Evolutionary conservation across 2,888 invertebrate species (phyloP), one percentile per base, ranked within the genome.

Genomic region (Eumacrocentrus americanus): DNA sequence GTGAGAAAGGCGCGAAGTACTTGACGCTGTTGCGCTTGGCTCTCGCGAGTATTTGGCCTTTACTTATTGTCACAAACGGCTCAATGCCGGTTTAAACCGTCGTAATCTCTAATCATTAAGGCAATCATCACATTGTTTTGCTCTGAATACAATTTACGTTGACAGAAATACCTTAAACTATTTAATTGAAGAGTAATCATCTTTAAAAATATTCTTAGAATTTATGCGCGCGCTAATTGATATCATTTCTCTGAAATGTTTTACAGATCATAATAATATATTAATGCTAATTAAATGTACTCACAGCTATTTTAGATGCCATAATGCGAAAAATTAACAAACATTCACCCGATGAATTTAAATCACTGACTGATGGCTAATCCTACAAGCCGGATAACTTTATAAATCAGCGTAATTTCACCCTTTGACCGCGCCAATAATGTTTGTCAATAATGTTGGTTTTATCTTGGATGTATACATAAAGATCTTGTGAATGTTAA

Each of bases 391-490:
- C 68, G 66, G 63, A 65, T 65, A 69, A 73, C 70, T 72, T 80
- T 79, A 78, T 79, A 80, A 78, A 76, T 72, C 71, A 55, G 62
- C 68, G 64, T 60, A 62, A 69, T 65, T 65, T 74, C 74, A 73
- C 76, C 74, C 69, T 70, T 78, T 78, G 78, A 77, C 77, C 66
- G n/a, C 20, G 35, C 16, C 20, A 3, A 18, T 34, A 6, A 34
- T n/a, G 22, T 20, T 51, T 35, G n/a, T 7, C 6, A 14, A 42
- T 42, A 42, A 40, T 14, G 25, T 22, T 23, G 16, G 16, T 5
- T 46, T 25, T 25, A 46, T 46, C 46, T 12, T 2, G n/a, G n/a
- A 11, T 2, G 23, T 18, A 42, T 16, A 12, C 38, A 40, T 7
- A 16, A 11, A 7, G 18, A n/a, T 7, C 4, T 18, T 1, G 2